Base-by-base conservation (phyloP, 2,797 vertebrate species). In the Pempheris klunzingeri region DNA sequence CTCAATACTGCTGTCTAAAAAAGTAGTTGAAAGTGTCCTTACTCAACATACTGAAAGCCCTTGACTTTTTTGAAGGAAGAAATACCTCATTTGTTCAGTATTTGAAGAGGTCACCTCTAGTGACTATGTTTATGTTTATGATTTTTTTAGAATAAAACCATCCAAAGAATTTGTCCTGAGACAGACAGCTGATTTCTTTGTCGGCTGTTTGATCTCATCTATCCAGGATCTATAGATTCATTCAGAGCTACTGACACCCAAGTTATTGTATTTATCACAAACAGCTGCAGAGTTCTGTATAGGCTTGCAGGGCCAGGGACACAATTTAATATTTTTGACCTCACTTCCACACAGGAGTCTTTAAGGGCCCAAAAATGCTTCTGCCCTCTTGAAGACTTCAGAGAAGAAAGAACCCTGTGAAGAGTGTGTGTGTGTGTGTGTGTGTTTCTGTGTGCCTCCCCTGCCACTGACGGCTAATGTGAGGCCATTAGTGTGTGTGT, bases 401-500 rank as follows among this genome's bases (percentile, higher is more conserved):
- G 41, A 78, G 70, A 89, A 76, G 75, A 88, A 87, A 85, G 69
- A 65, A 71, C 52, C 46, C 58, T 80, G 78, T 85, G 67, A 88
- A 88, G 78, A 78, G 67, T 71, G 46, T 79, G 36, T 57, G 28
- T 47, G 49, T 26, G 14, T 39, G 28, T 46, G 78, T 72, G 72
- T 71, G 79, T 77, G 69, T 67, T 50, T 82, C 49, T 79, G 74
- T 83, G 3, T 74, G 60, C 79, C 34, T 87, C 26, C 26, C 8
- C 60, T 64, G 63, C 74, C 30, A 55, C 71, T 83, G 70, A 87
- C 53, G 63, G 87, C 81, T 92, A 92, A 94, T 91, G 87, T 80
- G 80, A 84, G 81, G 82, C 92, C 92, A 94, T 94, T 94, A 94
- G 87, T 86, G 86, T 85, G 77, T 88, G 76, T 83, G 80, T 77